Evolutionary conservation across 2,888 invertebrate genomes (phyloP).

Genomic region (Caenorhabditis angaria): DNA sequence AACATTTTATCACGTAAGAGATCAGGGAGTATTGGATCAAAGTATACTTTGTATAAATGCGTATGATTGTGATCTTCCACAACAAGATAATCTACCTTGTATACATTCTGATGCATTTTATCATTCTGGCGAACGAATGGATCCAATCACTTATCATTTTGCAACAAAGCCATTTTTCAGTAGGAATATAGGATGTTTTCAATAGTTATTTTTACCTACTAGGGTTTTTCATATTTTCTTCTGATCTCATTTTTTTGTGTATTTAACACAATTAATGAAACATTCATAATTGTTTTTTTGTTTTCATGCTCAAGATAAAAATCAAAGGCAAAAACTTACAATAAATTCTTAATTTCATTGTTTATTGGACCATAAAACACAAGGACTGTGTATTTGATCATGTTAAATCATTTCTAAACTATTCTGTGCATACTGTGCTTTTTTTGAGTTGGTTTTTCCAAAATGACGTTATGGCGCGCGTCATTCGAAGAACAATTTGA

Average conservation of each 20-base stretch:
- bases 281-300: too few relatives aligned
- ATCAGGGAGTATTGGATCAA: not conserved
- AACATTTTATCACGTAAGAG: not conserved
- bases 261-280: too few relatives aligned
- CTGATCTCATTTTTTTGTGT: not conserved
- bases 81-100: constrained; percentile 19
- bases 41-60: constrained; percentile 24
- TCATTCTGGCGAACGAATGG: constrained; percentile 34
- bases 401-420: too few relatives aligned
- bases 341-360: too few relatives aligned
- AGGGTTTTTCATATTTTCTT: not conserved
- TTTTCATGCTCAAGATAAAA: too few relatives aligned
- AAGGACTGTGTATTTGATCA: too few relatives aligned
- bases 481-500: too few relatives aligned
- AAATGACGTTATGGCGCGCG: too few relatives aligned
- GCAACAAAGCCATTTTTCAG: constrained; percentile 19
- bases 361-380: too few relatives aligned
- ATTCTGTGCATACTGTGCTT: too few relatives aligned
- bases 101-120: constrained; percentile 36
- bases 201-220: constrained; percentile 7
- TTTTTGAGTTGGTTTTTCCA: too few relatives aligned
- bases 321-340: too few relatives aligned
- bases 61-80: constrained; percentile 28
- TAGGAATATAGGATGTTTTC: constrained; percentile 36
- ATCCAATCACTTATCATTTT: constrained; percentile 35